These are phyloP conservation scores for Drosophila niveifrons DNA, from an alignment of 2,888 invertebrate species.

Conservation along the genomic window DNA sequence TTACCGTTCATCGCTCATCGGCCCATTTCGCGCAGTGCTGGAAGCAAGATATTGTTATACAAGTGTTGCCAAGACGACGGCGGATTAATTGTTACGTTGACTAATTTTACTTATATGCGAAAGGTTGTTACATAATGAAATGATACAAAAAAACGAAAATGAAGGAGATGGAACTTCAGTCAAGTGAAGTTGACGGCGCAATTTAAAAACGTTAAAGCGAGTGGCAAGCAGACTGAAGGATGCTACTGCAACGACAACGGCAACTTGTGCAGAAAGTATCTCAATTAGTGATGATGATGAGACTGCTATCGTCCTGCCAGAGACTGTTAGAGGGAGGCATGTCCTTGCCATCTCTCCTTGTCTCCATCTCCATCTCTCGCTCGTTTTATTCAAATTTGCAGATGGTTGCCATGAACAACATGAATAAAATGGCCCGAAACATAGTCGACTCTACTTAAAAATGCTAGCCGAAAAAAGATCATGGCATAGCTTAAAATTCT, in stretches of 20 bases:
- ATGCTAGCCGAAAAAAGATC: slow-evolving; percentile 11
- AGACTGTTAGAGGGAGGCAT: neutral
- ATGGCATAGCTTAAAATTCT: slow-evolving; percentile 8
- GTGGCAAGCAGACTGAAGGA: slow-evolving; percentile 23
- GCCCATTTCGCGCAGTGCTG: slow-evolving; percentile 32
- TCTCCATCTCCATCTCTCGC: neutral
- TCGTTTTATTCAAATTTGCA: slow-evolving; percentile 27
- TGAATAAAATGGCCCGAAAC: slow-evolving; percentile 18
- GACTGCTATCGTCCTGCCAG: slow-evolving; percentile 8
- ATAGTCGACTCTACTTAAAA: neutral
- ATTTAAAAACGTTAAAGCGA: slow-evolving; percentile 53
- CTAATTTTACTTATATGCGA: slow-evolving; percentile 55
- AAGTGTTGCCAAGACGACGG: slow-evolving; percentile 61
- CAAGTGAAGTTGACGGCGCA: slow-evolving; percentile 45
- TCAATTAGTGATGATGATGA: slow-evolving; percentile 62
- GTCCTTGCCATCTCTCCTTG: slow-evolving; percentile 25
- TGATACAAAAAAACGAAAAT: neutral
- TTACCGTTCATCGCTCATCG: slow-evolving; percentile 66
- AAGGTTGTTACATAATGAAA: slow-evolving; percentile 42
- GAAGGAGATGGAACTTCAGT: neutral
- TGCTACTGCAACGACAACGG: slow-evolving; percentile 31
- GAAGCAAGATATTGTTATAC: slow-evolving; percentile 42
- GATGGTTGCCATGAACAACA: slow-evolving; percentile 21
- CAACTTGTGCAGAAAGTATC: slow-evolving; percentile 55
- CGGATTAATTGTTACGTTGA: slow-evolving; percentile 70